Evolutionary conservation across 2,797 vertebrate species (phyloP).

Genomic region (Macropus fuliginosus): DNA sequence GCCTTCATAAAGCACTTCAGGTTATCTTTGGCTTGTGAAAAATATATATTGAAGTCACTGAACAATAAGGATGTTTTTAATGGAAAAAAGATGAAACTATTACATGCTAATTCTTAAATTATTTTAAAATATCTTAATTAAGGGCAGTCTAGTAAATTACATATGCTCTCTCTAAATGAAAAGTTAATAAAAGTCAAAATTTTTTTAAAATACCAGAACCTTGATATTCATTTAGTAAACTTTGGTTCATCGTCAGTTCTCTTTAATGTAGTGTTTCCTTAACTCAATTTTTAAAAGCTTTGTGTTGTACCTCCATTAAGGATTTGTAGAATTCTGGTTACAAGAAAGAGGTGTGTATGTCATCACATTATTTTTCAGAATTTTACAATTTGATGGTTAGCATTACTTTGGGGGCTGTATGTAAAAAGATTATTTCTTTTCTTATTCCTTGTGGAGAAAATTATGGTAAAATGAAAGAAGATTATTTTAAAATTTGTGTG

Average conservation of each 20-base stretch:
- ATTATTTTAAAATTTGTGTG: not conserved
- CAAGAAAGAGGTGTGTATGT: constrained; percentile 37
- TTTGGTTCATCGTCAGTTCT: not conserved
- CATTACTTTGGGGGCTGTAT: constrained; percentile 1
- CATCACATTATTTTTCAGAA: constrained; percentile 35
- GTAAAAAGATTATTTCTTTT: constrained; percentile 36
- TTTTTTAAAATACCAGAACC: not conserved
- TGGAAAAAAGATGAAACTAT: not conserved
- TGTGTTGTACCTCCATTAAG: constrained; percentile 29
- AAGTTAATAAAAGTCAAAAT: not conserved
- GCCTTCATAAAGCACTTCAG: not conserved
- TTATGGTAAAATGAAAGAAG: constrained; percentile 24
- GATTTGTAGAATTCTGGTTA: constrained; percentile 45
- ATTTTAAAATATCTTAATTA: not conserved
- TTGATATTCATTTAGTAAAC: not conserved
- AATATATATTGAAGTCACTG: not conserved
- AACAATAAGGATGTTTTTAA: not conserved
- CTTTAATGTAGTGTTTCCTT: not conserved
- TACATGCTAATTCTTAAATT: not conserved
- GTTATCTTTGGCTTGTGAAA: not conserved
- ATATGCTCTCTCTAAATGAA: not conserved
- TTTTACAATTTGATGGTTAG: constrained; percentile 27
- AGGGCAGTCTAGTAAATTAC: not conserved
- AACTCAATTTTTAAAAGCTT: not conserved
- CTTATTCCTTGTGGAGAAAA: constrained; percentile 26